Percentiles rank a stretch among this genome's conserved stretches.
These are phyloP conservation scores for Apodemia duryi DNA, from an alignment of 2,888 invertebrate species.

Conservation along the genomic window DNA sequence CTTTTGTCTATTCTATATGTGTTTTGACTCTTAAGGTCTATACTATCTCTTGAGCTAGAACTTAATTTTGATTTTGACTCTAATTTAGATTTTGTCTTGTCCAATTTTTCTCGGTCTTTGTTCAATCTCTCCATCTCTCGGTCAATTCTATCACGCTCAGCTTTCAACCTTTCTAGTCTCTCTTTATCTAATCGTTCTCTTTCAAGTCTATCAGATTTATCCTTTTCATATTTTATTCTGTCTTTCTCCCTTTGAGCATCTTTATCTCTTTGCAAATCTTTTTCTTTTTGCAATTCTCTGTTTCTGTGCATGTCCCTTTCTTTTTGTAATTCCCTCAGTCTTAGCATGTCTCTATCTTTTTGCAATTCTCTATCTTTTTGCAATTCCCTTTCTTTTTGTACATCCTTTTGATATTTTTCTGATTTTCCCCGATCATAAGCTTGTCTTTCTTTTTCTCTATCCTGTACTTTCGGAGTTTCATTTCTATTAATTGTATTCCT, in stretches of 20 bases:
- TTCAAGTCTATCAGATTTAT: conserved; percentile 41
- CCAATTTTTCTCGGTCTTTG: conserved; percentile 58
- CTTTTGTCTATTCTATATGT: conserved; percentile 75
- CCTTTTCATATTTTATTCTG: conserved; percentile 33
- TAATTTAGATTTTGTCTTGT: conserved; percentile 58
- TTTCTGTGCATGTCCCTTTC: conserved; percentile 22
- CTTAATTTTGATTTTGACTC: conserved; percentile 50
- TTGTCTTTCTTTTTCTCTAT: conserved; percentile 47
- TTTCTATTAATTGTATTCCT: conserved; percentile 43
- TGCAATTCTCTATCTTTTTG: conserved; percentile 36
- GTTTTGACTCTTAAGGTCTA: conserved; percentile 69
- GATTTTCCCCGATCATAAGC: conserved; percentile 38
- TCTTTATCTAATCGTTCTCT: conserved; percentile 52
- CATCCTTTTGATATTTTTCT: conserved; percentile 3
- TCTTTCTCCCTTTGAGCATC: conserved; percentile 36
- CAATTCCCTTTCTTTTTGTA: conserved; percentile 35
- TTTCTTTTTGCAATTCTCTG: conserved; percentile 38
- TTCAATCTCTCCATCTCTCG: conserved; percentile 63
- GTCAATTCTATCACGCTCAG: conserved; percentile 65
- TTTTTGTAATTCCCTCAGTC: conserved; percentile 20
- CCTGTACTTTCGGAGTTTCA: conserved; percentile 43
- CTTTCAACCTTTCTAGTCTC: conserved; percentile 58
- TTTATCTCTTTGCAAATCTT: conserved; percentile 42
- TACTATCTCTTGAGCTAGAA: conserved; percentile 49
- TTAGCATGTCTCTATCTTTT: conserved; percentile 29